Conservation (phyloP, 2,888 invertebrate species). For the Megastigmus dorsalis region DNA sequence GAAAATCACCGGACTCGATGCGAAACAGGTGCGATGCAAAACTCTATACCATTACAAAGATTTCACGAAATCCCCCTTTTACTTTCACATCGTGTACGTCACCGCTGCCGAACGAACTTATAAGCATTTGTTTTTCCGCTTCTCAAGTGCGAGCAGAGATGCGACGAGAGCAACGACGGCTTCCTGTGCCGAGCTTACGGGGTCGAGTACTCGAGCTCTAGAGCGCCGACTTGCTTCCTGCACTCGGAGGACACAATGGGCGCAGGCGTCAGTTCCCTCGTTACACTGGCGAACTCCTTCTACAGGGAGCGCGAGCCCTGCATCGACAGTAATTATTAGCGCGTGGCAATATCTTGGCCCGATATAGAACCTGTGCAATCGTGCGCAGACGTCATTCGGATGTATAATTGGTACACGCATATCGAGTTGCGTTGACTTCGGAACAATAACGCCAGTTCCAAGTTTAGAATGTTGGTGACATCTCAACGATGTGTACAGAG, state of each 20-base stretch:
- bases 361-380: too few species aligned
- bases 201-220: slow-evolving; percentile 62
- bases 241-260: slow-evolving; percentile 89
- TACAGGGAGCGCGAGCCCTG: slow-evolving; percentile 90
- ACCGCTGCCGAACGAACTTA: too few species aligned
- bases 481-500: too few species aligned
- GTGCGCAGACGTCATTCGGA: too few species aligned
- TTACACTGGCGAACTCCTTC: slow-evolving; percentile 77
- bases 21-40: slow-evolving; percentile 59
- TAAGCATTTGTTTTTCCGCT: neutral
- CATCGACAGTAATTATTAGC: slow-evolving; percentile 81
- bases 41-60: neutral
- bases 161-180: slow-evolving; percentile 78
- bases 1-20: slow-evolving; percentile 64
- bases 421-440: too few species aligned
- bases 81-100: neutral
- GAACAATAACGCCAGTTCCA: too few species aligned
- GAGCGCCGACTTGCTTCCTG: slow-evolving; percentile 78
- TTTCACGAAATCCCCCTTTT: neutral
- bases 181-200: slow-evolving; percentile 87
- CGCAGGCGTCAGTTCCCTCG: slow-evolving; percentile 84
- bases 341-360: too few species aligned
- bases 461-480: too few species aligned
- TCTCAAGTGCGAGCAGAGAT: slow-evolving; percentile 76
- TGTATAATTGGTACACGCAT: too few species aligned